These are phyloP conservation scores for Triplophysa tibetana DNA, from an alignment of 2,113 vertebrate genomes.

Conservation along the genomic window DNA sequence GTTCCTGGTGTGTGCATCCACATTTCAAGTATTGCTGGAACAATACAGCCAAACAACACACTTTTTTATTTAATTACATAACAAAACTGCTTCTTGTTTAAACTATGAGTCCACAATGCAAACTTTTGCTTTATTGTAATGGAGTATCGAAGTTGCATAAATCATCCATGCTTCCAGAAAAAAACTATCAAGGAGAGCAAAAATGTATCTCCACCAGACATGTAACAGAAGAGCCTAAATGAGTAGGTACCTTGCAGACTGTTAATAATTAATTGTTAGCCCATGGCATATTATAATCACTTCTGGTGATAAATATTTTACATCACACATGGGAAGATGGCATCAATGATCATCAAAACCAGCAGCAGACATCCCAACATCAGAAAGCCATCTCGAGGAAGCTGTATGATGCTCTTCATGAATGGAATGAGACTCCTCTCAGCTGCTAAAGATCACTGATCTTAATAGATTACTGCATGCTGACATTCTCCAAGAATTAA, in stretches of 20 bases:
- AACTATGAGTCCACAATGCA: not conserved
- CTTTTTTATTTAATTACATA: not conserved
- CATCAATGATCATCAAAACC: constrained; percentile 12
- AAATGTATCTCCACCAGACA: constrained; percentile 49
- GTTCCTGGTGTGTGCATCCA: not conserved
- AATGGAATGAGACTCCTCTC: not conserved
- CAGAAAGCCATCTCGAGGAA: not conserved
- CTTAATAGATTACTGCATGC: constrained; percentile 49
- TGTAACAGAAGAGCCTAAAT: constrained; percentile 68
- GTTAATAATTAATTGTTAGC: constrained; percentile 72
- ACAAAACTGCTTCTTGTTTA: not conserved
- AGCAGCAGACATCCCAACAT: not conserved
- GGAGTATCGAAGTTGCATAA: not conserved
- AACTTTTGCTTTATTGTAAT: not conserved
- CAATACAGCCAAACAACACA: not conserved
- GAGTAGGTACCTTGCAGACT: constrained; percentile 55
- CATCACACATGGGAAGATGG: constrained; percentile 13
- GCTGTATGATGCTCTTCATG: constrained; percentile 3
- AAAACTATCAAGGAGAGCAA: not conserved
- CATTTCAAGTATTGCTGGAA: not conserved
- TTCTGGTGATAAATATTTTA: constrained; percentile 74
- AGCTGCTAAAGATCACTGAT: constrained; percentile 46
- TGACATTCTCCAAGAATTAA: constrained; percentile 32
- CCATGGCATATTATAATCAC: constrained; percentile 69
- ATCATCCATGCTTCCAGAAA: not conserved